Base-by-base conservation (phyloP, 2,888 invertebrate genomes). In the Myopa testacea region DNA sequence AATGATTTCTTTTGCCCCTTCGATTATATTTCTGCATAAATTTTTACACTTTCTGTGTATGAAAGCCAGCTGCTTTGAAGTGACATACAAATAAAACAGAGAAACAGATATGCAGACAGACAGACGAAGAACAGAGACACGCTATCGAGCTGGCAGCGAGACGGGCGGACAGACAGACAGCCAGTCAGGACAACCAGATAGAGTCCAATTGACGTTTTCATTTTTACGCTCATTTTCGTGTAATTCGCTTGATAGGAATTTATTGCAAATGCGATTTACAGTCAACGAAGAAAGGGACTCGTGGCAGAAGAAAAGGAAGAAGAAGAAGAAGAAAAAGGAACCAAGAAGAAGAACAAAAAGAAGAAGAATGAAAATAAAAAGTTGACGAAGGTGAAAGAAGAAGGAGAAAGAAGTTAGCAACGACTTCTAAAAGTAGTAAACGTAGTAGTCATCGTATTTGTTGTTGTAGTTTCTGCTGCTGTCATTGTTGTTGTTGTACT, bases 231-330 rank as follows among this genome's bases (percentile, higher is more conserved):
- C 76, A 77, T 81, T 79, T 79, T 78, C 76, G 77, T 79, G 78
- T 80, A 78, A 80, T 80, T 73, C 71, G 81, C 78, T 76, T 77
- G 77, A 81, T 81, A 79, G 78, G 80, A 81, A 79, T 81, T 81
- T 80, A 81, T 81, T 79, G 79, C 78, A 76, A 80, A 77, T 76
- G 76, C 72, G 75, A 78, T 60, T 75, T 75, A 38, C 19, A 16
- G 26, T 16, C 8, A 34, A 14, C 5, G 38, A 55, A 40, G 67
- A 16, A 67, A 37, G 14, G 67, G 10, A 8, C 45, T 8, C 45
- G 16, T n/a, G 34, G 40, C 16, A 73, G 62, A 45, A n/a, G 62
- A 52, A 52, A 14, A n/a, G 16, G 55, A 58, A 38, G 8, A 16
- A 60, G 60, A 19, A 40, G 71, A 58, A 19, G 58, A 45, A 45